Conservation (phyloP, 1,140 invertebrate species). For the Drosophila saltans region DNA sequence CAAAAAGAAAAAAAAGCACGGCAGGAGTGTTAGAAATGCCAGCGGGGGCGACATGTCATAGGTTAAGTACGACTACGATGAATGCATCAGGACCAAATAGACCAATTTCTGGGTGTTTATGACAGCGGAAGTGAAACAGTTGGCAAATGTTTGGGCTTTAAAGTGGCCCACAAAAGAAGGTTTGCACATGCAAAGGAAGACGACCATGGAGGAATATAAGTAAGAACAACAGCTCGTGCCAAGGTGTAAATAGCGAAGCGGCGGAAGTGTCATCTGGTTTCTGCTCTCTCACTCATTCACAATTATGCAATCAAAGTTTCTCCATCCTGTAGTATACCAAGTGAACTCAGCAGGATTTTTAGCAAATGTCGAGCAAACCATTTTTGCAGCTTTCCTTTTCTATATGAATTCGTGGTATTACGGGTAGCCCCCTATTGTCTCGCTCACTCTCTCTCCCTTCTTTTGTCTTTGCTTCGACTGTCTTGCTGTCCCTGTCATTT, state of each 20-base stretch:
- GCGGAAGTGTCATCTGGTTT: slow-evolving; percentile 64
- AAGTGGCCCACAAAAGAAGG: slow-evolving; percentile 24
- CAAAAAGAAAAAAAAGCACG: slow-evolving; percentile 57
- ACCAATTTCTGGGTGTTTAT: slow-evolving; percentile 21
- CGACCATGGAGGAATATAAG: background rate
- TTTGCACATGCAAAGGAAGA: background rate
- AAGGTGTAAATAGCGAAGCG: slow-evolving; percentile 54
- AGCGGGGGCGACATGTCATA: slow-evolving; percentile 60
- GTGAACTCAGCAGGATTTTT: slow-evolving; percentile 34
- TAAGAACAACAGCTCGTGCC: slow-evolving; percentile 59
- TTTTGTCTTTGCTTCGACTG: background rate
- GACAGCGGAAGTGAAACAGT: slow-evolving; percentile 55
- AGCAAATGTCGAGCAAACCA: slow-evolving; percentile 3
- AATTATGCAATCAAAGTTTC: slow-evolving; percentile 66
- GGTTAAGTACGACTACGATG: slow-evolving; percentile 56
- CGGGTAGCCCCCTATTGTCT: slow-evolving; percentile 18
- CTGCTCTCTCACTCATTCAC: slow-evolving; percentile 17
- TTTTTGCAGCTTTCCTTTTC: slow-evolving; percentile 29
- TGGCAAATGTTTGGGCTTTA: slow-evolving; percentile 33
- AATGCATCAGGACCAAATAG: slow-evolving; percentile 47
- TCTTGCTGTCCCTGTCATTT: slow-evolving; percentile 43
- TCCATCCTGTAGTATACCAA: slow-evolving; percentile 4
- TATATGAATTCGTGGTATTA: background rate
- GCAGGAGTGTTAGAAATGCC: slow-evolving; percentile 55
- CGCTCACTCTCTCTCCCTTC: slow-evolving; percentile 27